These are phyloP conservation scores for Chlorodrepanis virens DNA, from an alignment of 2,113 vertebrate genomes.

Conservation along the genomic window DNA sequence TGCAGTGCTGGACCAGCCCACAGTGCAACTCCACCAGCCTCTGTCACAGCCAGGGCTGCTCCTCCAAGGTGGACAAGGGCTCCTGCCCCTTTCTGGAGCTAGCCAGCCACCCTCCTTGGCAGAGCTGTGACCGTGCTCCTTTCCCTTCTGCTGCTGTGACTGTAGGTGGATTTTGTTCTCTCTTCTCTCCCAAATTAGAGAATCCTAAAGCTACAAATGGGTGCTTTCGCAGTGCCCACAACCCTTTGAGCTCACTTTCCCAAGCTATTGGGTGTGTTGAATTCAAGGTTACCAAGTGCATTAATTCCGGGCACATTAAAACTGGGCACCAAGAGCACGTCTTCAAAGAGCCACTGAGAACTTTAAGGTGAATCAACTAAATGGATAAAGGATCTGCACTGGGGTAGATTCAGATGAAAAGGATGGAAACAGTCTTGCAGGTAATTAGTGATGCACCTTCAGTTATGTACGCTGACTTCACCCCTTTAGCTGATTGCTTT, in stretches of 20 bases:
- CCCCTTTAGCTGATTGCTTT: not conserved
- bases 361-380: not conserved
- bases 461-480: not conserved
- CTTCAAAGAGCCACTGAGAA: constrained; percentile 27
- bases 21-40: not conserved
- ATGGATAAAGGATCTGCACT: not conserved
- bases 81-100: not conserved
- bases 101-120: not conserved
- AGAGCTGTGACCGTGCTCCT: not conserved
- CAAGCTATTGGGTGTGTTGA: constrained; percentile 14
- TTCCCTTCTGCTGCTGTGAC: not conserved
- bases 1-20: not conserved
- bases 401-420: not conserved
- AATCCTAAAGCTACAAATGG: not conserved
- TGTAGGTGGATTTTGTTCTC: not conserved
- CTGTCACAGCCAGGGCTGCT: not conserved
- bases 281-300: not conserved
- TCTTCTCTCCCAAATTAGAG: not conserved
- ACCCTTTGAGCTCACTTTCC: constrained; percentile 34
- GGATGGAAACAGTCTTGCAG: not conserved
- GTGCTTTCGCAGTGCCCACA: not conserved
- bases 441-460: not conserved
- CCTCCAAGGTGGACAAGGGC: not conserved
- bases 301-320: not conserved
- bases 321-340: fast-evolving